Base-by-base conservation (phyloP, 2,113 vertebrate species). In the Protobothrops flavoviridis region DNA sequence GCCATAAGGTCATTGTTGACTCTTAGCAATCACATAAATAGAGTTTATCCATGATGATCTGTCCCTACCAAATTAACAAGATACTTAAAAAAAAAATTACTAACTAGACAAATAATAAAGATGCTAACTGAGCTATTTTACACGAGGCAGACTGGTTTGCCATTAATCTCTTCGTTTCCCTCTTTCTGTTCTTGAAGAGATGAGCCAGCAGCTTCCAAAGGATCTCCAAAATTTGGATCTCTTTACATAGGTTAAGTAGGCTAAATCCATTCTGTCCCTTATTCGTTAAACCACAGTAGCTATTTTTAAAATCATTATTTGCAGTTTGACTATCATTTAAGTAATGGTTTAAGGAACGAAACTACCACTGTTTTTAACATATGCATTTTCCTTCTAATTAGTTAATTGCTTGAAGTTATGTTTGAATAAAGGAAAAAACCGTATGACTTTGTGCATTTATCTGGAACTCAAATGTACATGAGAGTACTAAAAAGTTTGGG, bases 331-430 rank as follows among this genome's bases (percentile, higher is more conserved):
- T 94, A 92, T 94, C 89, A 94, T 96, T 90, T 0, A 85, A 39
- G 93, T n/a, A 93, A 94, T 93, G 94, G 53, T 21, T 91, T 88
- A 93, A 89, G 50, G 50, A 89, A 90, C 87, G 92, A 93, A 96
- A 94, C 94, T 93, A 92, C 93, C 94, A 93, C 92, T 98, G 97
- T 97, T 97, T 97, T 97, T 96, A 95, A 95, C 96, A 11, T 97
- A 96, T 95, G 97, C 97, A 95, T 97, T 96, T 96, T 97, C 94
- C 96, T 97, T 95, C 95, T 94, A 97, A 97, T 97, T 97, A 98
- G 97, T 87, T 91, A 95, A 92, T 86, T 93, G 95, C 45, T 91
- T 97, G 53, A 95, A 91, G 59, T 5, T 94, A 24, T 93, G 92
- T 94, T 97, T 94, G 57, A 91, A 64, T 94, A 89, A 95, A 95